phyloP scores from a whole-genome alignment of 2,113 vertebrate genomes.

The Macheiramphus alcinus region DNA sequence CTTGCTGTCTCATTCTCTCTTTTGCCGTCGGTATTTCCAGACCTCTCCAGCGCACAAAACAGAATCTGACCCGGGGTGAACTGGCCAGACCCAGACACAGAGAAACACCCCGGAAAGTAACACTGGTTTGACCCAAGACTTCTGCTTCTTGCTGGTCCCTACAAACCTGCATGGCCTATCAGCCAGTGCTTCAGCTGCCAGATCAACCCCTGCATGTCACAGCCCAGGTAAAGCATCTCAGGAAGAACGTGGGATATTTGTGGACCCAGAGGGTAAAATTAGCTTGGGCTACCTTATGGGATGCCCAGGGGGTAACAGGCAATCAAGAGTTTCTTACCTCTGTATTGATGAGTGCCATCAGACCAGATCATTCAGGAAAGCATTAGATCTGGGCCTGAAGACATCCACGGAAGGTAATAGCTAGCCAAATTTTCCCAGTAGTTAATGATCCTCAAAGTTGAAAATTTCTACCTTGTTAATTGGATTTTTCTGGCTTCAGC shows the following conservation, averaged over 20 bases:
- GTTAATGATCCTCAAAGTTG: not conserved
- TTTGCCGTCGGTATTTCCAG: not conserved
- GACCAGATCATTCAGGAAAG: fast-evolving
- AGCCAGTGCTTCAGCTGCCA: not conserved
- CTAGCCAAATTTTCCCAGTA: fast-evolving
- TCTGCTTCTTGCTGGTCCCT: not conserved
- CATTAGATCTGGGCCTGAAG: not conserved
- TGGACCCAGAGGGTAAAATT: fast-evolving
- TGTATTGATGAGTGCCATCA: fast-evolving
- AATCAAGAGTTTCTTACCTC: not conserved
- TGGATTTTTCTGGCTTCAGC: not conserved
- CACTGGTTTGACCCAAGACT: not conserved
- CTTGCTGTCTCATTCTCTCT: not conserved
- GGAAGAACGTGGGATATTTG: fast-evolving
- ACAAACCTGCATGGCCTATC: fast-evolving
- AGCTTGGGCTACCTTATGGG: not conserved
- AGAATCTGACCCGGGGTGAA: not conserved
- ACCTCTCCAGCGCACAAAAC: not conserved
- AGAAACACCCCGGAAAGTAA: not conserved
- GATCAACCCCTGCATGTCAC: fast-evolving
- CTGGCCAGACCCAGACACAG: not conserved
- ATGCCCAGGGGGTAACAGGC: not conserved
- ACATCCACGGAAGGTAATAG: not conserved
- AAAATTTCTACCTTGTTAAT: not conserved
- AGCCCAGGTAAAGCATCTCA: not conserved